Conservation (phyloP, 2,113 vertebrate genomes). For the Tautogolabrus adspersus region DNA sequence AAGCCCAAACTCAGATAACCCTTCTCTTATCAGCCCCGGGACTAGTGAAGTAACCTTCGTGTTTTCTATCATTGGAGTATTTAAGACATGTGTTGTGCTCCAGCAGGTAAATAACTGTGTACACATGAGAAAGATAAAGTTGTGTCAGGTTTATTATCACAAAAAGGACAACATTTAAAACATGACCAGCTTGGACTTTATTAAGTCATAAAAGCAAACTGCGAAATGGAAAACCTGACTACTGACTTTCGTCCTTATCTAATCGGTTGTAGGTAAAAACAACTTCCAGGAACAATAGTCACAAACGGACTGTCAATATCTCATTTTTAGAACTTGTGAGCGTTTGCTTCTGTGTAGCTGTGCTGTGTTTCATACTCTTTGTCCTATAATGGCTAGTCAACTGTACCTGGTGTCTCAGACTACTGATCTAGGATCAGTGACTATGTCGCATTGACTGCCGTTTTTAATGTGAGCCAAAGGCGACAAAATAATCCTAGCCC, state of each 20-base stretch:
- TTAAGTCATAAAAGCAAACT: background rate
- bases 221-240: background rate
- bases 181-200: background rate
- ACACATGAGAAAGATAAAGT: background rate
- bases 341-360: conserved; percentile 43
- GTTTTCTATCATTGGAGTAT: conserved; percentile 17
- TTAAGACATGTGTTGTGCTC: background rate
- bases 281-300: background rate
- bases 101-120: background rate
- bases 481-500: conserved; percentile 55
- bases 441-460: conserved; percentile 17
- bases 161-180: background rate
- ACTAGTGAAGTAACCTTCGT: background rate
- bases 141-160: background rate
- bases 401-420: conserved; percentile 26
- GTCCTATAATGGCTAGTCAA: conserved; percentile 15
- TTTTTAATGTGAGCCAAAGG: background rate
- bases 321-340: conserved; percentile 2
- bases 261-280: background rate
- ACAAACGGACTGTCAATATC: conserved; percentile 28
- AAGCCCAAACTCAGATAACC: background rate
- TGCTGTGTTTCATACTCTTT: conserved; percentile 17
- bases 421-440: conserved; percentile 54
- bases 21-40: background rate
- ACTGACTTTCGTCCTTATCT: background rate